These are phyloP conservation scores for Crematogaster levior DNA, from an alignment of 2,888 invertebrate species.

Conservation along the genomic window DNA sequence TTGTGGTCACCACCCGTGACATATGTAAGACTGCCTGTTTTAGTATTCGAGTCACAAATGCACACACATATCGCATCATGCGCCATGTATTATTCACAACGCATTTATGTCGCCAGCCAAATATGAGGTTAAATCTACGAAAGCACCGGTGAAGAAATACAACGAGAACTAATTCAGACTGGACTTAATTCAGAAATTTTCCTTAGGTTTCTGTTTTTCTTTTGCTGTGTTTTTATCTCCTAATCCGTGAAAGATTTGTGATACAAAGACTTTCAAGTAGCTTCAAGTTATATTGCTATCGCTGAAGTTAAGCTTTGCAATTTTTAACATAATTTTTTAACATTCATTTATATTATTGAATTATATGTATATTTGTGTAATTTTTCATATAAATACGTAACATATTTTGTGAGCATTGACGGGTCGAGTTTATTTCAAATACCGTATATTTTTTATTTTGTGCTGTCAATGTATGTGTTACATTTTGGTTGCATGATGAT, in stretches of 20 bases:
- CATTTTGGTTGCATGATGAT: not conserved
- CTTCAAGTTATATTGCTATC: too few species aligned
- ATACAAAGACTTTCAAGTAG: not conserved
- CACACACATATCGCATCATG: slow-evolving; percentile 66
- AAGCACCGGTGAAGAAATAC: not conserved
- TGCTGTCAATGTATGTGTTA: not conserved
- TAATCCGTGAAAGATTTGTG: not conserved
- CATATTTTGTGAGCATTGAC: not conserved
- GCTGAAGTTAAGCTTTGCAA: too few species aligned
- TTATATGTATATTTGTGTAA: not conserved
- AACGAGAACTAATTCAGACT: too few species aligned
- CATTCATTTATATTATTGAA: too few species aligned
- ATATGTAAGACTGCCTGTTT: slow-evolving; percentile 52
- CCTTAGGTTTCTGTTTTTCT: not conserved
- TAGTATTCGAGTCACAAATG: slow-evolving; percentile 69
- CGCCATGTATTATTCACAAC: slow-evolving; percentile 75
- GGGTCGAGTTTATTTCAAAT: slow-evolving; percentile 1
- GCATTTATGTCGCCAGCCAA: slow-evolving; percentile 70
- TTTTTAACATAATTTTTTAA: not conserved
- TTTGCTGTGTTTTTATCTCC: not conserved
- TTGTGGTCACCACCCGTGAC: slow-evolving; percentile 40
- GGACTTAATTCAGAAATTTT: slow-evolving; percentile 18
- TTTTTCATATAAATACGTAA: not conserved
- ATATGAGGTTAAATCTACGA: slow-evolving; percentile 42
- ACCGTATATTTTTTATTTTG: not conserved